Conservation (phyloP, 1,140 invertebrate genomes). For the Camponotus vicinus region DNA sequence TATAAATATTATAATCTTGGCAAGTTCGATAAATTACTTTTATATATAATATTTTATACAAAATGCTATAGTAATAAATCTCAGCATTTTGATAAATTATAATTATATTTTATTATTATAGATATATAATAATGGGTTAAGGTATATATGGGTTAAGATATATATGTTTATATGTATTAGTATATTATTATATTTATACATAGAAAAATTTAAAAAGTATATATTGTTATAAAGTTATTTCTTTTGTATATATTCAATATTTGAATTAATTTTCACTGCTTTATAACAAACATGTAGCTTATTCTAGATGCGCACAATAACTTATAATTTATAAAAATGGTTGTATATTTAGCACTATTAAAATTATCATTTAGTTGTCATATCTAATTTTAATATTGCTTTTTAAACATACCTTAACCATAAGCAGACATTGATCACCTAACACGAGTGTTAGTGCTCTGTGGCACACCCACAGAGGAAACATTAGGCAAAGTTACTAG, state of each 20-base stretch:
- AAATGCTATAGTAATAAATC: slow-evolving; percentile 1
- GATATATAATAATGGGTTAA: background rate
- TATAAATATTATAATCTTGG: slow-evolving; percentile 41
- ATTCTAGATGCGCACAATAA: slow-evolving; percentile 10
- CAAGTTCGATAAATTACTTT: slow-evolving; percentile 1
- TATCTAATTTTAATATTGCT: slow-evolving; percentile 70
- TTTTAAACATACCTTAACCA: slow-evolving; percentile 83
- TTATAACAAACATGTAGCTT: slow-evolving; percentile 32
- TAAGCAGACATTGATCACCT: slow-evolving; percentile 96
- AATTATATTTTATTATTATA: background rate
- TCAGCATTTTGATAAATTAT: background rate
- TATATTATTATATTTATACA: background rate
- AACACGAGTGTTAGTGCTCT: slow-evolving; percentile 94
- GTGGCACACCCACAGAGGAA: slow-evolving; percentile 94
- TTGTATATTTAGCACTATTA: slow-evolving; percentile 8
- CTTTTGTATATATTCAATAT: background rate
- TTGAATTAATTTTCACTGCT: slow-evolving; percentile 23
- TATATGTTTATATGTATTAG: background rate
- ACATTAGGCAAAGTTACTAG: slow-evolving; percentile 95
- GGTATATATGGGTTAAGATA: background rate
- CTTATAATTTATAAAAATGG: slow-evolving; percentile 28
- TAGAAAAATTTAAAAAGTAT: background rate
- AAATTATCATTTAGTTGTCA: slow-evolving; percentile 52
- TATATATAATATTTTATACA: background rate
- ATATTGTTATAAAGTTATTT: background rate